Evolutionary conservation across 2,113 vertebrate genomes (phyloP), one percentile per base, ranked within the genome.

Genomic region (Odocoileus virginianus): DNA sequence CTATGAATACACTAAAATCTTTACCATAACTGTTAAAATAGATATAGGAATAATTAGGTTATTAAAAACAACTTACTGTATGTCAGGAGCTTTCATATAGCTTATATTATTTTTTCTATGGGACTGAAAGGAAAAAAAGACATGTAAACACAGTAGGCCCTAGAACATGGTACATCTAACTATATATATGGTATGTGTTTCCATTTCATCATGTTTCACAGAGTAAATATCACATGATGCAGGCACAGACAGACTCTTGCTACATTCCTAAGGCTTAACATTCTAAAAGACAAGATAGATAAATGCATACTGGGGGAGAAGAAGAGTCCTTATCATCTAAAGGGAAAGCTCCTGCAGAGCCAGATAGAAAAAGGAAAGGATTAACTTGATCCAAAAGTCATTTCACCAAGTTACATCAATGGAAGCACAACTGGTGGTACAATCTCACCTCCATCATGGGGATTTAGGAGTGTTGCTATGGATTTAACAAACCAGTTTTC

Each of bases 311-410:
- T 23, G 14, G 40, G 83, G 7, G 28, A 95, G 21, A 82, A 97
- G 28, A 82, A 78, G 87, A 76, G 74, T 52, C 9, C 89, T 94
- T 88, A 94, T 96, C 95, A 78, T 57, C 54, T 97, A 60, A 96
- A 96, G 95, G 52, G 45, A 97, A 71, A 78, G 93, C 25, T 93
- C 40, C 91, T 45, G 57, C 28, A 89, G 83, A 91, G 93, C 30
- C 67, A 36, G 81, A 57, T 27, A 94, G 96, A 95, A 96, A 92
- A 95, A 27, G 47, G 43, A 95, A 95, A 71, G 92, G 95, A 97
- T 97, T 97, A 96, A 61, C 58, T 81, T 97, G 84, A 98, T 94
- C 96, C 93, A 61, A 95, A 98, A 97, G 95, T 97, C 89, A 96
- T 95, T 98, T 98, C 71, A 55, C 91, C 54, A 85, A 95, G 79